Percentiles rank a stretch among this genome's conserved stretches.
Conservation (phyloP, 2,797 vertebrate genomes). For the Crotalus adamanteus region DNA sequence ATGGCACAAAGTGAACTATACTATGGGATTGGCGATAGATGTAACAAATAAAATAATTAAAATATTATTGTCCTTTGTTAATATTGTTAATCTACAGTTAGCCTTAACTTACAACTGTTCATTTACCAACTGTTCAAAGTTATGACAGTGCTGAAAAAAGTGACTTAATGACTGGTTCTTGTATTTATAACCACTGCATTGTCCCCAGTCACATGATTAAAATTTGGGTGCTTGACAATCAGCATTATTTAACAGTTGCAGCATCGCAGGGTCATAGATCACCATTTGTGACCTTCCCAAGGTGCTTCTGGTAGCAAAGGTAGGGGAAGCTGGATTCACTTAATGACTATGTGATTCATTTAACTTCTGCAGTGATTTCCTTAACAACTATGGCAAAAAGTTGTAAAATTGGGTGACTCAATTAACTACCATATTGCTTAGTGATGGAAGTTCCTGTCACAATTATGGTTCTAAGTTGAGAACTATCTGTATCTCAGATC, state of each 20-base stretch:
- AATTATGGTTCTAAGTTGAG: too few relatives aligned
- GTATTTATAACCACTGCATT: background rate
- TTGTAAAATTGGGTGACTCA: background rate
- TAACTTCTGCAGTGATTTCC: background rate
- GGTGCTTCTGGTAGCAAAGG: background rate
- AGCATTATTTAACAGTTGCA: background rate
- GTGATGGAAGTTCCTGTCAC: background rate
- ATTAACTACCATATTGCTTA: background rate
- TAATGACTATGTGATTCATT: background rate
- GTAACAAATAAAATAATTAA: background rate
- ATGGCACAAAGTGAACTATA: background rate
- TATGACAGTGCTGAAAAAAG: background rate
- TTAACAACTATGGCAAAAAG: background rate
- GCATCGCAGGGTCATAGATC: background rate
- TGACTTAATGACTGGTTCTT: background rate
- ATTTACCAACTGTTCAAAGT: background rate
- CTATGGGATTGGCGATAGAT: background rate
- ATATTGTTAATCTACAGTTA: background rate
- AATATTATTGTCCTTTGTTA: background rate
- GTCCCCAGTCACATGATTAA: background rate
- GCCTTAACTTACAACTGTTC: background rate
- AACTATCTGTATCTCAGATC: too few relatives aligned
- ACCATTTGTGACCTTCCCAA: background rate
- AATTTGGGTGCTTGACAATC: background rate
- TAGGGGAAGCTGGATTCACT: background rate